These are phyloP conservation scores for Oikopleura vanhoeffeni DNA, from an alignment of 23 tunicate species.

Conservation along the genomic window DNA sequence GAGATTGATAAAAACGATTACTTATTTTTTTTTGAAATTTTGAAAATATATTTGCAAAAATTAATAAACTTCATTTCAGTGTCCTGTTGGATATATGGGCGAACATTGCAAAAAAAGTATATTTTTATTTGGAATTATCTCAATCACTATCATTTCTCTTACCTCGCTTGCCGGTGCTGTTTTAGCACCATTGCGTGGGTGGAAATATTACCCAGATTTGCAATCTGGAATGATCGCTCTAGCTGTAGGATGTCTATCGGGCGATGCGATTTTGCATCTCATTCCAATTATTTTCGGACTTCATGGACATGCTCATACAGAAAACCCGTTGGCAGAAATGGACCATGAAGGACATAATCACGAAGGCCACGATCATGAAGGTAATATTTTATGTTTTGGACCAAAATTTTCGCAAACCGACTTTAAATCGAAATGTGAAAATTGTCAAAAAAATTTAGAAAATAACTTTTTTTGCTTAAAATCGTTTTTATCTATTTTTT, in stretches of 20 bases:
- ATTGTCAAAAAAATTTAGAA: too few relatives aligned
- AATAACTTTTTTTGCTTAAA: too few relatives aligned
- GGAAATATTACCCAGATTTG: neutral
- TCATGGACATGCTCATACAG: constrained; percentile 4
- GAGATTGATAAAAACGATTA: too few relatives aligned
- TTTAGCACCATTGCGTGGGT: neutral
- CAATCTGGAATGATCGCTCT: neutral
- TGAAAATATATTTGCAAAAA: too few relatives aligned
- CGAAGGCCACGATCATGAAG: neutral
- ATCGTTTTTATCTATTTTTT: too few relatives aligned
- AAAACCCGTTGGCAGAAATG: neutral
- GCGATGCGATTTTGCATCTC: constrained; percentile 2
- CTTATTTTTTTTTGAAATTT: too few relatives aligned
- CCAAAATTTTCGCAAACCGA: too few relatives aligned
- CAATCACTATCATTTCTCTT: neutral
- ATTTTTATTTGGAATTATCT: neutral
- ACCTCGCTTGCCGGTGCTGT: constrained; percentile 10
- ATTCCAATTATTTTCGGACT: constrained; percentile 7
- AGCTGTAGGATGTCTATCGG: neutral
- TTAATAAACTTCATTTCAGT: too few relatives aligned
- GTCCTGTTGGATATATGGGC: constrained; percentile 13
- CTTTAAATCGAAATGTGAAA: too few relatives aligned
- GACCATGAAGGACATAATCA: neutral
- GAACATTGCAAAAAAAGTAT: constrained; percentile 12
- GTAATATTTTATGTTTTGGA: neutral